Evolutionary conservation across 2,113 vertebrate genomes (phyloP), one percentile per base, ranked within the genome.

Genomic region (Cygnus buccinator): DNA sequence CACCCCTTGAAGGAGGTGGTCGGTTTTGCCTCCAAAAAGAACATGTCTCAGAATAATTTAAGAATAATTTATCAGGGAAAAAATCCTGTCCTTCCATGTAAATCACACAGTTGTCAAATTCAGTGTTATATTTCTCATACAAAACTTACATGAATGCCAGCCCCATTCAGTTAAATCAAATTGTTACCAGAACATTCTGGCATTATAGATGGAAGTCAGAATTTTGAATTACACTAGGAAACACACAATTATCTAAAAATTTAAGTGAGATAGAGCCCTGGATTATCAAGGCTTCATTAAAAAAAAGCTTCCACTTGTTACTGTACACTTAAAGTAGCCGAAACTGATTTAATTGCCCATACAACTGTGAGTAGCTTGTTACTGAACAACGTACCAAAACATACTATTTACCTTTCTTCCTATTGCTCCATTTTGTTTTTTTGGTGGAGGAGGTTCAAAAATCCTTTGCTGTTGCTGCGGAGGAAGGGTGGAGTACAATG

Each of bases 391-490:
- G 28, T 6, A 63, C 3, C 54, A 59, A 26, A 35, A 5, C 1
- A 9, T 5, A 31, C 39, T 43, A 78, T 92, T 84, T 98, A 99
- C 99, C 99, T 99, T 99, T 94, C 99, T 98, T 97, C 99, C 99
- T 82, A 99, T 99, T 95, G 99, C 99, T 71, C 99, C 99, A 6
- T 94, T 99, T 74, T 98, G 98, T 87, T 99, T 99, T 97, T 98
- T 98, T n/a, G 99, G 99, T 72, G 99, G 99, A 1, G 99, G 99
- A 41, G 99, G 98, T 94, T 99, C 99, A 89, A 99, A 99, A 98
- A 99, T 99, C 86, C 99, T 98, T 89, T 99, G 99, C 87, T 99
- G 99, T 67, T 99, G 99, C 92, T 99, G 99, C 4, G 99, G 99
- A 76, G 99, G 99, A 94, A 99, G 98, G 3, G 99, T 99, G 35